A percentile compares a stretch with the other conserved stretches of the same genome.
phyloP scores from a whole-genome alignment of 2,888 invertebrate species.

The Eurytoma adleriae region DNA sequence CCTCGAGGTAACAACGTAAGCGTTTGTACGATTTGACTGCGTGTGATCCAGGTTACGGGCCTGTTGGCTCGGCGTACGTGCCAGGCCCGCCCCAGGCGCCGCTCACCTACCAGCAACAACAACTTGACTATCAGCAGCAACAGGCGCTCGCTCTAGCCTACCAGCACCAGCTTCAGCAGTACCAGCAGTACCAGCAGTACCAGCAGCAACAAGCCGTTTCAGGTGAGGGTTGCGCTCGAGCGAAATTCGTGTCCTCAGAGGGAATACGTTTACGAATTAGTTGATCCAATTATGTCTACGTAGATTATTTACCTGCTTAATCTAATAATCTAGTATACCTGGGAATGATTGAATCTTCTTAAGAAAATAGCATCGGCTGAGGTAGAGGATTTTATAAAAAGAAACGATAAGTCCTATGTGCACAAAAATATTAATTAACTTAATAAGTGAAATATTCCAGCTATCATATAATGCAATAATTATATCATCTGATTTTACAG shows the following conservation, averaged over 20 bases:
- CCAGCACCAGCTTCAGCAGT: conserved; percentile 60
- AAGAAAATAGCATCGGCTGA: no score
- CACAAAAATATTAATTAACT: no score
- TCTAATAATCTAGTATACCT: no score
- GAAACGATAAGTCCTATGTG: no score
- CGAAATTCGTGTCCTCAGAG: background rate
- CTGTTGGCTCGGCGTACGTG: conserved; percentile 60
- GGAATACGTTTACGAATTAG: background rate
- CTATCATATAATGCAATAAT: no score
- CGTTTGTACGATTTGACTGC: background rate
- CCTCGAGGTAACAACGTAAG: no score
- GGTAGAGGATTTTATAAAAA: no score
- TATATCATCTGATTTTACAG: no score
- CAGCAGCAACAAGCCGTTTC: conserved; percentile 58
- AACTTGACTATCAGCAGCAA: conserved; percentile 35
- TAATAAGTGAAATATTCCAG: no score
- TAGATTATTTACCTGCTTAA: no score
- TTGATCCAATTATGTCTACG: no score
- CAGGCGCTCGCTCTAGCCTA: conserved; percentile 62
- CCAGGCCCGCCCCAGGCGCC: conserved; percentile 49
- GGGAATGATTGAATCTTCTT: no score
- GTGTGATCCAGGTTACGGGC: conserved; percentile 58
- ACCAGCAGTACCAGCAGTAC: conserved; percentile 27
- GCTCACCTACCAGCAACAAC: conserved; percentile 27
- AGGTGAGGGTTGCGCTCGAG: background rate